These are phyloP conservation scores for Napeogenes inachia DNA, from an alignment of 2,888 invertebrate species.

Conservation along the genomic window DNA sequence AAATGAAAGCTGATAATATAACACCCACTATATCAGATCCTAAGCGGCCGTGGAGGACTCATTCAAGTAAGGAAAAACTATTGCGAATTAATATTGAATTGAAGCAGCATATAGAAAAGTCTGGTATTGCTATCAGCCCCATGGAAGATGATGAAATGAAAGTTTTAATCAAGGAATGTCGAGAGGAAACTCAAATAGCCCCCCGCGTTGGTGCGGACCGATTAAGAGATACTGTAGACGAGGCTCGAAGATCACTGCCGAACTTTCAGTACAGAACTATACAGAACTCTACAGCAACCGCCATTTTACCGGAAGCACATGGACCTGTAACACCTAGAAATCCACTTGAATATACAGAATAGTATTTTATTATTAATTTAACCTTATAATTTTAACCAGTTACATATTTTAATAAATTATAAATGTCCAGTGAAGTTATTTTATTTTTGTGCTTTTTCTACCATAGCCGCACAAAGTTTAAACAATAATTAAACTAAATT, in stretches of 20 bases:
- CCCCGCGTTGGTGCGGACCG: constrained; percentile 41
- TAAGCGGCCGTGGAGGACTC: constrained; percentile 63
- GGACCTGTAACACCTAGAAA: neutral
- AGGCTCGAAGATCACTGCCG: constrained; percentile 56
- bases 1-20: constrained; percentile 21
- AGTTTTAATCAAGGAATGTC: constrained; percentile 51
- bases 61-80: constrained; percentile 59
- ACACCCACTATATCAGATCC: constrained; percentile 41
- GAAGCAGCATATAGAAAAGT: constrained; percentile 55
- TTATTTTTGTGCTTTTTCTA: neutral
- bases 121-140: constrained; percentile 45
- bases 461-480: too few species aligned
- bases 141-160: constrained; percentile 51
- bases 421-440: neutral
- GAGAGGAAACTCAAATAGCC: constrained; percentile 36
- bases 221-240: constrained; percentile 55
- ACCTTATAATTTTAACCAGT: neutral
- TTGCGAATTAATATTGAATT: constrained; percentile 58
- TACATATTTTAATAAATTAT: too few species aligned
- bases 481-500: neutral
- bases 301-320: constrained; percentile 52
- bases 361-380: neutral
- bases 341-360: neutral
- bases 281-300: constrained; percentile 58
- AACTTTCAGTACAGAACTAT: constrained; percentile 62